Percentiles rank a stretch among this genome's conserved stretches.
These are phyloP conservation scores for Melanargia galathea DNA, from an alignment of 2,888 invertebrate genomes.

Conservation along the genomic window DNA sequence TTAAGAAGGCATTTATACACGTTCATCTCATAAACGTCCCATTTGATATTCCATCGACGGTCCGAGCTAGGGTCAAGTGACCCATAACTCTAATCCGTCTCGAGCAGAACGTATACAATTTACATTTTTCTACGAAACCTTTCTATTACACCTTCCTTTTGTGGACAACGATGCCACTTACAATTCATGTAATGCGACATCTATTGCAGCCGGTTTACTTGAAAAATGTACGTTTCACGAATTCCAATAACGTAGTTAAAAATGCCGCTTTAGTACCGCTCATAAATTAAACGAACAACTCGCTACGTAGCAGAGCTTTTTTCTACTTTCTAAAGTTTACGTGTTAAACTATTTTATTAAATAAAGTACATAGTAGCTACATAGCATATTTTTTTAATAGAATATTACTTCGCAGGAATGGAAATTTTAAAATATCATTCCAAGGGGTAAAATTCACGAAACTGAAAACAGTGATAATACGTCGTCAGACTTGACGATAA, in stretches of 20 bases:
- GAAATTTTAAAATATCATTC: too few species aligned
- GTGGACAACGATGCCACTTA: slow-evolving; percentile 55
- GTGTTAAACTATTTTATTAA: not conserved
- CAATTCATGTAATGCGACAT: slow-evolving; percentile 48
- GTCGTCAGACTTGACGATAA: too few species aligned
- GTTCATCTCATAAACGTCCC: slow-evolving; percentile 47
- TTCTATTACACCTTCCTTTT: slow-evolving; percentile 59
- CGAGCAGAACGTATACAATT: slow-evolving; percentile 60
- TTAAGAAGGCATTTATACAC: slow-evolving; percentile 45
- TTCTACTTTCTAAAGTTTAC: slow-evolving; percentile 13
- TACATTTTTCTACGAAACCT: slow-evolving; percentile 70
- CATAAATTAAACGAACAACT: slow-evolving; percentile 24
- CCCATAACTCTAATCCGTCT: slow-evolving; percentile 66
- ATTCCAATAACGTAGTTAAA: slow-evolving; percentile 40
- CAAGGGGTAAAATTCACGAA: too few species aligned
- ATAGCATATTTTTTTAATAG: not conserved
- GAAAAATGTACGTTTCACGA: slow-evolving; percentile 45
- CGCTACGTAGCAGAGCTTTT: slow-evolving; percentile 16
- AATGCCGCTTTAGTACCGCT: slow-evolving; percentile 30
- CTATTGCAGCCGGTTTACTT: slow-evolving; percentile 44
- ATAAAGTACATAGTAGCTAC: not conserved
- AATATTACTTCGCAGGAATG: too few species aligned
- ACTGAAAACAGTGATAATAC: too few species aligned
- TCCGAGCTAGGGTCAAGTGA: slow-evolving; percentile 63
- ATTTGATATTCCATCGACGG: slow-evolving; percentile 67